Evolutionary conservation across 2,113 vertebrate species (phyloP).

Genomic region (Plestiodon gilberti): DNA sequence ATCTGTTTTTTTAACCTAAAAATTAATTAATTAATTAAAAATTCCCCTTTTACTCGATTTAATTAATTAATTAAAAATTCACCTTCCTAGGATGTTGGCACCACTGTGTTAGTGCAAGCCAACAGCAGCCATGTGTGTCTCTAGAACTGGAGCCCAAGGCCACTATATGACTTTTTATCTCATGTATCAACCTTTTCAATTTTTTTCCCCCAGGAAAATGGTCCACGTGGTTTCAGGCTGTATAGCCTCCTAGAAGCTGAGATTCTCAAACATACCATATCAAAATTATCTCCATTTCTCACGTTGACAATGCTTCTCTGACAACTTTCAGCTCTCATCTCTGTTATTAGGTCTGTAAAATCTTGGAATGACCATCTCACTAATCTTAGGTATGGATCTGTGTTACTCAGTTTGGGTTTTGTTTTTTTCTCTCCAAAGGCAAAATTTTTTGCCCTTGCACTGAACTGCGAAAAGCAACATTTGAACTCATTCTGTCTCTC

Average conservation of each 20-base stretch:
- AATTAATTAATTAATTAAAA: no score
- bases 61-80: no score
- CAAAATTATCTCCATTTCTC: constrained; percentile 40
- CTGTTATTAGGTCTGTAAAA: constrained; percentile 19
- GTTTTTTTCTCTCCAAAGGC: constrained; percentile 21
- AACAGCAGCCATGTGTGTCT: neutral
- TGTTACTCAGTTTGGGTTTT: constrained; percentile 11
- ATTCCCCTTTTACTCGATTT: no score
- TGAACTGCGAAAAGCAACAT: constrained; percentile 19
- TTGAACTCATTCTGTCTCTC: constrained; percentile 20
- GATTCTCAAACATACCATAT: constrained; percentile 27
- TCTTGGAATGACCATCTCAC: constrained; percentile 43
- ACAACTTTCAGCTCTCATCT: constrained; percentile 36
- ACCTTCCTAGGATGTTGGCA: no score
- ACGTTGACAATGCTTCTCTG: constrained; percentile 23
- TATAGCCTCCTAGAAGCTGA: constrained; percentile 32
- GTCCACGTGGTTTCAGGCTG: constrained; percentile 39
- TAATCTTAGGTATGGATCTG: constrained; percentile 32
- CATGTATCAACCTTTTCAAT: neutral
- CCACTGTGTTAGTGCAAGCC: neutral
- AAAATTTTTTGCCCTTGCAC: constrained; percentile 19
- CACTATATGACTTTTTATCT: rapidly evolving
- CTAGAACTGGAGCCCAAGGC: neutral
- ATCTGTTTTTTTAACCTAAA: no score
- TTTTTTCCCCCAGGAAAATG: constrained; percentile 21